phyloP scores from a whole-genome alignment of 2,888 invertebrate species.

The Tetrapedia diversipes region DNA sequence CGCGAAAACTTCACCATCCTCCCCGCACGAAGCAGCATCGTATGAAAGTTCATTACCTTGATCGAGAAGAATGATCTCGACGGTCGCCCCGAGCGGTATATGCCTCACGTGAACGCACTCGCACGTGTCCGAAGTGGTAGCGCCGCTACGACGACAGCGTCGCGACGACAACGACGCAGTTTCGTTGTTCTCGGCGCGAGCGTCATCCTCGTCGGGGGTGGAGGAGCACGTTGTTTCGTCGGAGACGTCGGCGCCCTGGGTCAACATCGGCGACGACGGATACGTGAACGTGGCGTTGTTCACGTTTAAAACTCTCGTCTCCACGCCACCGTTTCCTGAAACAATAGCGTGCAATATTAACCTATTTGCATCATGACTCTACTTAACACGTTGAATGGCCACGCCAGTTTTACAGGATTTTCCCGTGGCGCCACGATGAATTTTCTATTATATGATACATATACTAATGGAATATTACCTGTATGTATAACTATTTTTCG shows the following conservation, averaged over 20 bases:
- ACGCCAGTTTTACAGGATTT: no score
- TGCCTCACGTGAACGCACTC: constrained; percentile 90
- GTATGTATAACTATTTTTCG: no score
- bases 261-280: constrained; percentile 90
- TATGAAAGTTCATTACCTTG: constrained; percentile 85
- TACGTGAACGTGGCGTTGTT: constrained; percentile 90
- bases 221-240: constrained; percentile 84
- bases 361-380: no score
- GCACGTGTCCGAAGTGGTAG: constrained; percentile 78
- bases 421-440: no score
- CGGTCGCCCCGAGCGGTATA: constrained; percentile 87
- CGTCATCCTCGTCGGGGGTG: constrained; percentile 54
- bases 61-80: constrained; percentile 90
- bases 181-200: constrained; percentile 68
- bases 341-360: no score
- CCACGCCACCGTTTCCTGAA: constrained; percentile 80
- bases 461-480: no score
- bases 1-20: no score
- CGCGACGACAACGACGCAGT: constrained; percentile 51
- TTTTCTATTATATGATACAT: no score
- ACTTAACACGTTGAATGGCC: no score
- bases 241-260: constrained; percentile 87
- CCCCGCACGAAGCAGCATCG: not conserved
- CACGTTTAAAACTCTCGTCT: constrained; percentile 82
- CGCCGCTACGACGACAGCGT: constrained; percentile 74